Conservation (phyloP, 92 coral and sea anemone genomes). For the Epizoanthus rinbou region DNA sequence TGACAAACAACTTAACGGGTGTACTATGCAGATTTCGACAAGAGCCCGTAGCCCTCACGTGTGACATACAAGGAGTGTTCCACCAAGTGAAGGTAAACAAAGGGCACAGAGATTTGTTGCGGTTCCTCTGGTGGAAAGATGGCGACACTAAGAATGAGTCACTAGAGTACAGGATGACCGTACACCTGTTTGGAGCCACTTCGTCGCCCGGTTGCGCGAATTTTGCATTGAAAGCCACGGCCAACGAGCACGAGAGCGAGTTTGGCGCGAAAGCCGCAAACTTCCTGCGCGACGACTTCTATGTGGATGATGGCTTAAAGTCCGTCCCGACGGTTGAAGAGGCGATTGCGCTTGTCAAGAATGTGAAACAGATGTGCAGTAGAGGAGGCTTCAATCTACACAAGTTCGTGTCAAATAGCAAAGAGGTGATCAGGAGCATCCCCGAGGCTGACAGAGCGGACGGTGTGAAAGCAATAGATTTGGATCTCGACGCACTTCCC, state of each 20-base stretch:
- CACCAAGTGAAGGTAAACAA: slow-evolving; percentile 60
- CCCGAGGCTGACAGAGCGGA: slow-evolving; percentile 33
- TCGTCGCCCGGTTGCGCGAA: slow-evolving; percentile 68
- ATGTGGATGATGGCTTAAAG: slow-evolving; percentile 62
- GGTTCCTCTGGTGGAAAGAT: slow-evolving; percentile 66
- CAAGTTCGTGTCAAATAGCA: slow-evolving; percentile 30
- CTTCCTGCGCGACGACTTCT: slow-evolving; percentile 54
- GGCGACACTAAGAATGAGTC: slow-evolving; percentile 46
- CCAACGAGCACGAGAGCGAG: slow-evolving; percentile 44
- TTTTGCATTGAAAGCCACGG: slow-evolving; percentile 57
- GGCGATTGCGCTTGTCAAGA: slow-evolving; percentile 30
- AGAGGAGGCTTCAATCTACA: slow-evolving; percentile 47
- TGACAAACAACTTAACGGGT: no score
- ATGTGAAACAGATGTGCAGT: slow-evolving; percentile 18
- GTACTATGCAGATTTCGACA: no score
- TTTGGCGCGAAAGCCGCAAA: slow-evolving; percentile 45
- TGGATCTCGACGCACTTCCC: slow-evolving; percentile 36
- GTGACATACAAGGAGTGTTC: slow-evolving; percentile 60
- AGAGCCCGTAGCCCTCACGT: no score
- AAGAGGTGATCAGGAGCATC: slow-evolving; percentile 24
- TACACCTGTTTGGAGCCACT: slow-evolving; percentile 63
- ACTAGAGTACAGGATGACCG: slow-evolving; percentile 48
- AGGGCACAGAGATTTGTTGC: slow-evolving; percentile 53
- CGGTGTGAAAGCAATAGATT: slow-evolving; percentile 31
- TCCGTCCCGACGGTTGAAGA: slow-evolving; percentile 50